phyloP scores from a whole-genome alignment of 2,888 invertebrate species.

The Ceriagrion tenellum region DNA sequence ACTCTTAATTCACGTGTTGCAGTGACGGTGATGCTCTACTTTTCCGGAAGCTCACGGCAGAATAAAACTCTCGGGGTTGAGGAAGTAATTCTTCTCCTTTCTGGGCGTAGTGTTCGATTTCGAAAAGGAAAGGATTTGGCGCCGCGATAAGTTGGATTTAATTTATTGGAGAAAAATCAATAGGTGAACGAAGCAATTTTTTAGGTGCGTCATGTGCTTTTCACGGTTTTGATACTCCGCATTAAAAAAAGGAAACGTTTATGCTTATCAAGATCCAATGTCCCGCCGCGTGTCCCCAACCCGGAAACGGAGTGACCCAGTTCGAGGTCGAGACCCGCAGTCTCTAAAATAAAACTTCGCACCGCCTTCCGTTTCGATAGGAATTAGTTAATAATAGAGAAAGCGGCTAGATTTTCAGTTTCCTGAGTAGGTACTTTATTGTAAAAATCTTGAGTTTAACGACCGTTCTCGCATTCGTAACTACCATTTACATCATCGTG shows the following conservation, averaged over 20 bases:
- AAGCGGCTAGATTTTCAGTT: background rate
- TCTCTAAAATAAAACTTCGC: conserved; percentile 3
- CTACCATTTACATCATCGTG: too few relatives aligned
- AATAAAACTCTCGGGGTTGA: background rate
- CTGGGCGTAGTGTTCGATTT: background rate
- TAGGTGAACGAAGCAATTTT: background rate
- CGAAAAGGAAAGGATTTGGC: background rate
- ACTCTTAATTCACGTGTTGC: background rate
- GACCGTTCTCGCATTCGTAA: background rate
- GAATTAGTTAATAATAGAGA: background rate
- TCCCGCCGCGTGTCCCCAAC: conserved; percentile 39
- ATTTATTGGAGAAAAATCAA: conserved; percentile 7
- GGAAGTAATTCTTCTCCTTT: background rate
- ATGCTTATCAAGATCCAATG: background rate
- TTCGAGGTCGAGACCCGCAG: conserved; percentile 46
- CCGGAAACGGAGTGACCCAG: conserved; percentile 54
- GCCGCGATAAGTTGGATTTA: background rate
- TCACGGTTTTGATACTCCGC: background rate
- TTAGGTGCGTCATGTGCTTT: background rate
- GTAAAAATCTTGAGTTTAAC: background rate
- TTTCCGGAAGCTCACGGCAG: background rate
- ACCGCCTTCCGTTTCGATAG: background rate
- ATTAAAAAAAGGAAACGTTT: conserved; percentile 1
- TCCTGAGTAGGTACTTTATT: background rate
- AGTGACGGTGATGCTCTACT: background rate